These are phyloP conservation scores for Balearica regulorum DNA, from an alignment of 2,797 vertebrate genomes.

Conservation along the genomic window DNA sequence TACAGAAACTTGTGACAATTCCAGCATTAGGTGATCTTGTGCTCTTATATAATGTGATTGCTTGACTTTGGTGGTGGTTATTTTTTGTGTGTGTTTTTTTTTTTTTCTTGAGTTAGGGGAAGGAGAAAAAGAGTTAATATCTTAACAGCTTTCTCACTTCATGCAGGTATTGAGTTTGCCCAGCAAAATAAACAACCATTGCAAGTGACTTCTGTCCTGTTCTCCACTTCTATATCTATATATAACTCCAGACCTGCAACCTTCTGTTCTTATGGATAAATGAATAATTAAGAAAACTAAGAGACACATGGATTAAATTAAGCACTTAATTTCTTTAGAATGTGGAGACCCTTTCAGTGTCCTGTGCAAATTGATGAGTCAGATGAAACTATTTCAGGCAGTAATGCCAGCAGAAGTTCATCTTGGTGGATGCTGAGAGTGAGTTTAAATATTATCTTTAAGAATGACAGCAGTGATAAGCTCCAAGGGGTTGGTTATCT, in stretches of 20 bases:
- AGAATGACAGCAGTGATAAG: neutral
- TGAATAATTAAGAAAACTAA: conserved; percentile 59
- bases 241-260: conserved; percentile 21
- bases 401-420: conserved; percentile 7
- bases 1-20: neutral
- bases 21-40: neutral
- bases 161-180: neutral
- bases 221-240: neutral
- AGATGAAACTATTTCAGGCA: conserved; percentile 43
- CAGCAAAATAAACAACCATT: neutral
- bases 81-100: neutral
- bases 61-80: neutral
- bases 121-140: neutral
- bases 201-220: neutral
- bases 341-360: conserved; percentile 21
- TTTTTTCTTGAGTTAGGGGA: neutral
- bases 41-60: neutral
- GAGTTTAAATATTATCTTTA: neutral
- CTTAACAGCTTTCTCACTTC: neutral
- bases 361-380: conserved; percentile 57
- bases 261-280: conserved; percentile 49
- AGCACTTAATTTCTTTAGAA: conserved; percentile 60
- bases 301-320: conserved; percentile 45
- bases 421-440: neutral
- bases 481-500: neutral